These are phyloP conservation scores for Meteorus sp. DNA, from an alignment of 1,140 invertebrate genomes.

Conservation along the genomic window DNA sequence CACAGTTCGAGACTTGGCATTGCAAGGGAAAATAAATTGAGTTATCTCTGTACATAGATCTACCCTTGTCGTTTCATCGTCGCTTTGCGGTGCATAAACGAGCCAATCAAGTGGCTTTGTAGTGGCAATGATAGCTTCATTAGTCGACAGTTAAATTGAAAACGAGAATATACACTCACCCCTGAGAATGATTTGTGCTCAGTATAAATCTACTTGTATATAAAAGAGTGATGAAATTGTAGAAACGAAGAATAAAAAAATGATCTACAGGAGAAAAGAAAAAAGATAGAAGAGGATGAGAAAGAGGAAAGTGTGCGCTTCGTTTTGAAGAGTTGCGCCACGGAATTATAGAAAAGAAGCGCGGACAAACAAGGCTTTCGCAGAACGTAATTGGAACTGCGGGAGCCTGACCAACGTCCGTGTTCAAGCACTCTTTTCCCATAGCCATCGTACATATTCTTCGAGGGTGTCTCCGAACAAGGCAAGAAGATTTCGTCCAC, in stretches of 20 bases:
- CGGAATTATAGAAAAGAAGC: conserved; percentile 8
- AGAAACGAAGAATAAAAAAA: not conserved
- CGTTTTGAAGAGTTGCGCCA: conserved; percentile 1
- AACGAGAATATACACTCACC: conserved; percentile 26
- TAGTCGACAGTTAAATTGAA: conserved; percentile 43
- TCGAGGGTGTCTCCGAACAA: conserved; percentile 42
- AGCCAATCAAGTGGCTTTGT: conserved; percentile 54
- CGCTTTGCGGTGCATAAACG: conserved; percentile 36
- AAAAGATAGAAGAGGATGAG: not conserved
- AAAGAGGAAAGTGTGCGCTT: not conserved
- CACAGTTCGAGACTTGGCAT: too few relatives aligned
- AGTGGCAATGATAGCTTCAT: conserved; percentile 48
- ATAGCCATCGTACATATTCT: conserved; percentile 34
- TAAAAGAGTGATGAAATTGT: not conserved
- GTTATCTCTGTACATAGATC: not conserved
- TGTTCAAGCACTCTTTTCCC: conserved; percentile 35
- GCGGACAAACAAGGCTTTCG: not conserved
- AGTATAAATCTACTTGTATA: not conserved
- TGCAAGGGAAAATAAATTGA: not conserved
- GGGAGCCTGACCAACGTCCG: conserved; percentile 36
- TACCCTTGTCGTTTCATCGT: not conserved
- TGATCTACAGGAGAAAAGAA: not conserved
- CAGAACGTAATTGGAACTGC: conserved; percentile 35
- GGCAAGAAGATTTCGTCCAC: conserved; percentile 37
- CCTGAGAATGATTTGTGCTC: not conserved